Percentiles rank a stretch among this genome's conserved stretches.
Conservation (phyloP, 2,888 invertebrate species). For the Cremastinae sp. region DNA sequence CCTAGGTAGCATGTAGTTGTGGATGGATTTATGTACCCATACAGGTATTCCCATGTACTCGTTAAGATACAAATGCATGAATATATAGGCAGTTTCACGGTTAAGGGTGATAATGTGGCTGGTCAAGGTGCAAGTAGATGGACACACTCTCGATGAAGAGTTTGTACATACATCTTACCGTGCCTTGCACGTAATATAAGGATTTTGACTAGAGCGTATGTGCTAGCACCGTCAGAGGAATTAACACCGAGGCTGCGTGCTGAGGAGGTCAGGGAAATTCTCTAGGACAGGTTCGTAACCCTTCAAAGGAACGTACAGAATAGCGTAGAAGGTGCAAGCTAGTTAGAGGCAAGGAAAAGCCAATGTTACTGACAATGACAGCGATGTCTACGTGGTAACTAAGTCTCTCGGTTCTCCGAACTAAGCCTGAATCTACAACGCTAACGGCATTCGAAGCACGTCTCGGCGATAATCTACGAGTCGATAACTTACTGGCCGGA, state of each 20-base stretch:
- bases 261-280: constrained; percentile 36
- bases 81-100: constrained; percentile 33
- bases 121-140: constrained; percentile 50
- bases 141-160: constrained; percentile 24
- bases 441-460: constrained; percentile 64
- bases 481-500: constrained; percentile 66
- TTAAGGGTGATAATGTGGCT: constrained; percentile 49
- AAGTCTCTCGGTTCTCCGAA: constrained; percentile 44
- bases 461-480: constrained; percentile 65
- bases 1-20: constrained; percentile 26
- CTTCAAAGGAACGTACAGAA: constrained; percentile 31
- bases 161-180: constrained; percentile 12
- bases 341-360: constrained; percentile 25
- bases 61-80: constrained; percentile 1
- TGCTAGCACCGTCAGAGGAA: constrained; percentile 37
- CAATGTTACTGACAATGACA: constrained; percentile 43
- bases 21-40: constrained; percentile 2
- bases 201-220: constrained; percentile 43
- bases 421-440: constrained; percentile 40
- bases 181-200: constrained; percentile 30
- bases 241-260: constrained; percentile 56
- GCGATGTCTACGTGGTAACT: constrained; percentile 52
- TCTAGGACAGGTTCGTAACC: constrained; percentile 50
- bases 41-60: constrained; percentile 1
- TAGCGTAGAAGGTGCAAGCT: constrained; percentile 14